Conservation (phyloP, 2,888 invertebrate species). For the Drosophila mettleri region DNA sequence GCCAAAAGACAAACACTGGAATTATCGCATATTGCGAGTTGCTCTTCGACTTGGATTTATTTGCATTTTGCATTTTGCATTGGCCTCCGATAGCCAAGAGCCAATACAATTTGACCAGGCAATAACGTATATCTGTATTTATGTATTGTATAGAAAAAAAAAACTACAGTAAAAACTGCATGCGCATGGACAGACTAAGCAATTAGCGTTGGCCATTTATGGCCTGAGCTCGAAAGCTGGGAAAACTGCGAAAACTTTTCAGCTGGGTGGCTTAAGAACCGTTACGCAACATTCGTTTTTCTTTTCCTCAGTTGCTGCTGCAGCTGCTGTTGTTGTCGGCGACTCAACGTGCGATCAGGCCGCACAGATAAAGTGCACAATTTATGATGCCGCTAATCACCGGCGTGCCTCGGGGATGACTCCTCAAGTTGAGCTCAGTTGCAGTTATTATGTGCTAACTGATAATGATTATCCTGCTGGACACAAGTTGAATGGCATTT, state of each 20-base stretch:
- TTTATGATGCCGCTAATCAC: conserved; percentile 65
- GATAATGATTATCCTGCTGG: conserved; percentile 73
- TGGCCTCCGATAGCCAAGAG: conserved; percentile 38
- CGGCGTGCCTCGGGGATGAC: conserved; percentile 60
- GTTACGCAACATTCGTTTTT: conserved; percentile 51
- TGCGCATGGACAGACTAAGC: conserved; percentile 39
- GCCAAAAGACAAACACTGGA: conserved; percentile 40
- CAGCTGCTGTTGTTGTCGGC: conserved; percentile 1
- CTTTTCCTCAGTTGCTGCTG: neutral
- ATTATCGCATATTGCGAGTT: conserved; percentile 46
- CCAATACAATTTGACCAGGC: conserved; percentile 48
- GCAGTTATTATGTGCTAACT: conserved; percentile 75
- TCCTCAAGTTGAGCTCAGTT: conserved; percentile 46
- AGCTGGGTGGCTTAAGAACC: conserved; percentile 62
- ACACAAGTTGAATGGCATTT: conserved; percentile 23
- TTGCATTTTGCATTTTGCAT: conserved; percentile 50
- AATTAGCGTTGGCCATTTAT: conserved; percentile 56
- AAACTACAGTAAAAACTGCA: conserved; percentile 16
- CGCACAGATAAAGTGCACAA: conserved; percentile 59
- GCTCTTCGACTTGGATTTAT: conserved; percentile 44
- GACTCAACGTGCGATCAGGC: conserved; percentile 38
- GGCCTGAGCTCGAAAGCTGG: conserved; percentile 38
- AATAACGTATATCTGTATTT: conserved; percentile 34
- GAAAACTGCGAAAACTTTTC: conserved; percentile 37
- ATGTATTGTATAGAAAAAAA: neutral